phyloP scores from a whole-genome alignment of 2,888 invertebrate genomes.

The Sceliomorpha sp. region DNA sequence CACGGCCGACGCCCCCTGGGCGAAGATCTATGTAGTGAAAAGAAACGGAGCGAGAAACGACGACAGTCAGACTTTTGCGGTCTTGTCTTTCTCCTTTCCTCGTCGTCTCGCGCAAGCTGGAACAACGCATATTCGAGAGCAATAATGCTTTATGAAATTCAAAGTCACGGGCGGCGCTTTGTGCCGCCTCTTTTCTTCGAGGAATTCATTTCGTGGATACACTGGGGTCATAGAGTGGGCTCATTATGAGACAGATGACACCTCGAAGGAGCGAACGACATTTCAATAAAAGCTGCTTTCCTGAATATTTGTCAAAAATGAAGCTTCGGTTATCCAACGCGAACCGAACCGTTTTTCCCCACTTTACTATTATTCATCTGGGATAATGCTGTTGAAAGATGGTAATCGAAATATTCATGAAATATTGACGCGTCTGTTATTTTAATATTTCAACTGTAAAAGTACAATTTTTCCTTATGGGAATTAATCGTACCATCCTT shows the following conservation, averaged over 20 bases:
- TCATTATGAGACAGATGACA: constrained; percentile 43
- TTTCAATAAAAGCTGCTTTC: constrained; percentile 41
- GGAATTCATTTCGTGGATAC: constrained; percentile 43
- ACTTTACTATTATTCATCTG: constrained; percentile 26
- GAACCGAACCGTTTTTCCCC: constrained; percentile 25
- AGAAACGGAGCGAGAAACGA: constrained; percentile 41
- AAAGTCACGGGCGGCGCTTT: constrained; percentile 38
- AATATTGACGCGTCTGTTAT: too few species aligned
- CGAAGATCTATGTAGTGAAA: constrained; percentile 52
- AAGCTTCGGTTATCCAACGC: constrained; percentile 13
- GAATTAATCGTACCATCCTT: too few species aligned
- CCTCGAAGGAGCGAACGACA: constrained; percentile 29
- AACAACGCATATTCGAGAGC: constrained; percentile 53
- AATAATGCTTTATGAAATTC: constrained; percentile 60
- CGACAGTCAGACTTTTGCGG: too few species aligned
- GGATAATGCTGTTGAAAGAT: not conserved
- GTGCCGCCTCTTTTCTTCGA: constrained; percentile 28
- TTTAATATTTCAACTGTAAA: too few species aligned
- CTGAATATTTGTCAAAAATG: constrained; percentile 17
- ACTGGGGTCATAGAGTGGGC: constrained; percentile 26
- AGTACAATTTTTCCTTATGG: too few species aligned
- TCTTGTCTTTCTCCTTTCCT: constrained; percentile 10
- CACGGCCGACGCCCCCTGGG: constrained; percentile 32
- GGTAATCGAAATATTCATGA: too few species aligned
- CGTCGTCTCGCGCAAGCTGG: constrained; percentile 33